phyloP scores from a whole-genome alignment of 2,888 invertebrate genomes.

The Oligia strigilis region DNA sequence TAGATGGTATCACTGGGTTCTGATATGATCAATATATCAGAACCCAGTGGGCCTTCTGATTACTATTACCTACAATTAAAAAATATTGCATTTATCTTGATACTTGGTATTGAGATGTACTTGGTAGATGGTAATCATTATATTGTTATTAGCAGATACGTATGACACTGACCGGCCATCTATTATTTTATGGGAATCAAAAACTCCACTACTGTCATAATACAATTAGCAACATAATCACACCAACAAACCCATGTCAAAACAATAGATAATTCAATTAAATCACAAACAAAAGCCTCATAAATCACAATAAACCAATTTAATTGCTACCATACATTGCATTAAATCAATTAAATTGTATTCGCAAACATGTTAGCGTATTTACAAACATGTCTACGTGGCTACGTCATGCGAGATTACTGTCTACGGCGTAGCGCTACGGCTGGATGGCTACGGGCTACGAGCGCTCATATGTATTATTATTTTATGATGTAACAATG shows the following conservation, averaged over 20 bases:
- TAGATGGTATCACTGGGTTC: conserved; percentile 1
- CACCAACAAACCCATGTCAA: not conserved
- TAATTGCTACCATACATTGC: conserved; percentile 45
- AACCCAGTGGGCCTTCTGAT: not conserved
- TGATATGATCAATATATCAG: conserved; percentile 8
- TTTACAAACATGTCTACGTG: conserved; percentile 52
- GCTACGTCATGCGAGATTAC: conserved; percentile 50
- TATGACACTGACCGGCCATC: not conserved
- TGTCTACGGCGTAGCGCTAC: conserved; percentile 66
- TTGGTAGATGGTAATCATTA: conserved; percentile 15
- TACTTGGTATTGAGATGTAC: not conserved
- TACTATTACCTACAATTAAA: conserved; percentile 3
- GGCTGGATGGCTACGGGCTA: conserved; percentile 55
- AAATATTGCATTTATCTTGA: not conserved
- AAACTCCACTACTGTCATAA: not conserved
- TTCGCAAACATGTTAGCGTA: conserved; percentile 35
- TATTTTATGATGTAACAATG: conserved; percentile 25
- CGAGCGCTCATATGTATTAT: conserved; percentile 28
- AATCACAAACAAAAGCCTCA: conserved; percentile 32
- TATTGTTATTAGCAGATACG: not conserved
- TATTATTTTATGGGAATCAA: not conserved
- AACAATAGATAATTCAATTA: conserved; percentile 21
- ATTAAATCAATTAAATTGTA: conserved; percentile 52
- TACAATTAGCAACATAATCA: not conserved
- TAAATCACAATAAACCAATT: conserved; percentile 44